A percentile compares a stretch with the other conserved stretches of the same genome.
phyloP scores from a whole-genome alignment of 2,888 invertebrate genomes.

The Idaea biselata region DNA sequence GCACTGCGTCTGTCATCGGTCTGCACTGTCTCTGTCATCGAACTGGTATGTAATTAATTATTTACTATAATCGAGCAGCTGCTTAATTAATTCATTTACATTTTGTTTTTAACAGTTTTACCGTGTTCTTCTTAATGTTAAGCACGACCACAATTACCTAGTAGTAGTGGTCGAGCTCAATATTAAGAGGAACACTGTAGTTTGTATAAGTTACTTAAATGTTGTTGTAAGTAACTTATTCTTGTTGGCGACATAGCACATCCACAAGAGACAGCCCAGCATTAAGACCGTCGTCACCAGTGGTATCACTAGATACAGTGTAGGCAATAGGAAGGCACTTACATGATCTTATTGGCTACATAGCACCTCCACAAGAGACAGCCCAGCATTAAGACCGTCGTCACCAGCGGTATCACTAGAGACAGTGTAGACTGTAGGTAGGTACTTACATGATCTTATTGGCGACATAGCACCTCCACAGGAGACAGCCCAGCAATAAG shows the following conservation, averaged over 20 bases:
- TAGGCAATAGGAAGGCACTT: constrained; percentile 34
- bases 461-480: constrained; percentile 52
- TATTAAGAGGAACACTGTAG: too few species aligned
- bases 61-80: too few species aligned
- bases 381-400: constrained; percentile 36
- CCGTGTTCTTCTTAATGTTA: too few species aligned
- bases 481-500: constrained; percentile 38
- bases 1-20: too few species aligned
- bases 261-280: constrained; percentile 45
- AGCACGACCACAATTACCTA: too few species aligned
- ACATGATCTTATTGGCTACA: constrained; percentile 52
- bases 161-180: too few species aligned
- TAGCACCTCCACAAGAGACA: constrained; percentile 54
- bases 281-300: constrained; percentile 30
- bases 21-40: too few species aligned
- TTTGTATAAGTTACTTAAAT: too few species aligned
- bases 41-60: too few species aligned
- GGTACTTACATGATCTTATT: constrained; percentile 58
- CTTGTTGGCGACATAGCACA: constrained; percentile 51
- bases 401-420: constrained; percentile 21
- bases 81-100: too few species aligned
- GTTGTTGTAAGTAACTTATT: too few species aligned
- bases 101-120: too few species aligned
- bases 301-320: constrained; percentile 29
- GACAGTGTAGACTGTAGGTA: constrained; percentile 7